phyloP scores from a whole-genome alignment of 1,140 invertebrate genomes.

The Diabrotica virgifera region DNA sequence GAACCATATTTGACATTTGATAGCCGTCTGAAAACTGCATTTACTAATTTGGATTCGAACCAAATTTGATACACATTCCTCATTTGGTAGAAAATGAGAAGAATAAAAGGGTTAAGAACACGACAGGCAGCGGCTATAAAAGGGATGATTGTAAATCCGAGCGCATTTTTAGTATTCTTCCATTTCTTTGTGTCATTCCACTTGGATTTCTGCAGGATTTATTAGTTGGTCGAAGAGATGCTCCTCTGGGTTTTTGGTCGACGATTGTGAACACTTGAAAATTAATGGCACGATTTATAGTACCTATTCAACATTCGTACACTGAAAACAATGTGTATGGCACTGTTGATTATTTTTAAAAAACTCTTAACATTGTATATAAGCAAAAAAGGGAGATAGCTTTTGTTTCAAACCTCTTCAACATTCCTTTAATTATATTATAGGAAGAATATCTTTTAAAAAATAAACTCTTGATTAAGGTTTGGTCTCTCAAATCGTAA shows the following conservation, averaged over 20 bases:
- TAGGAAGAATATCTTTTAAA: too few species aligned
- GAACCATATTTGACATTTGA: conserved; percentile 46
- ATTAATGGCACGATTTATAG: not conserved
- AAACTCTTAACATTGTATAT: too few species aligned
- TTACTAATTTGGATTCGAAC: conserved; percentile 45
- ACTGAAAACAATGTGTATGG: too few species aligned
- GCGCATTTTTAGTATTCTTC: conserved; percentile 19
- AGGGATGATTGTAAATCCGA: conserved; percentile 22
- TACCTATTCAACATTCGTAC: too few species aligned
- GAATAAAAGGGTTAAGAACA: conserved; percentile 33
- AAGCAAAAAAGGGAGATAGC: too few species aligned
- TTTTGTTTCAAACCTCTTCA: too few species aligned
- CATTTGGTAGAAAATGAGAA: conserved; percentile 37
- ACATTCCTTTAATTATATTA: too few species aligned
- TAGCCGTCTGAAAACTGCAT: conserved; percentile 39
- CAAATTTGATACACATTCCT: conserved; percentile 45
- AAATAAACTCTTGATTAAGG: too few species aligned
- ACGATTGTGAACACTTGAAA: not conserved
- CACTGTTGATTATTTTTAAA: too few species aligned
- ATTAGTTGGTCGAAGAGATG: not conserved
- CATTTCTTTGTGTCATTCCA: conserved; percentile 23
- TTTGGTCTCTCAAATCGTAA: too few species aligned
- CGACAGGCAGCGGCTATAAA: conserved; percentile 15
- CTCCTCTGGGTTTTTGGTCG: not conserved
- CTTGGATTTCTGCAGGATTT: conserved; percentile 6